phyloP scores from a whole-genome alignment of 2,113 vertebrate genomes.

The Sylvilagus bachmani region DNA sequence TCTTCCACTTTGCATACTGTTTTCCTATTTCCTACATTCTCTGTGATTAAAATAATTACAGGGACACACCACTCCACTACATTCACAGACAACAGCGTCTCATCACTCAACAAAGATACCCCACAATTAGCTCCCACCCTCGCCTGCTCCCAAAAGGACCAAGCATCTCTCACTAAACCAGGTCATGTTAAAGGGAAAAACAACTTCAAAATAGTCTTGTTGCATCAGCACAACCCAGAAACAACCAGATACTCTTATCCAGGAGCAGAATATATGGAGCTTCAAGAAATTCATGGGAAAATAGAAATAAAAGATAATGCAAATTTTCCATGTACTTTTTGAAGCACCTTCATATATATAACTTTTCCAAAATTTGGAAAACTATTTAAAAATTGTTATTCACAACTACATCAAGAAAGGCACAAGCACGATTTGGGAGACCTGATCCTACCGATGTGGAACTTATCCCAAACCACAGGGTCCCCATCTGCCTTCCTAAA shows the following conservation, averaged over 20 bases:
- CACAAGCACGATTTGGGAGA: slow-evolving; percentile 17
- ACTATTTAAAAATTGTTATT: slow-evolving; percentile 52
- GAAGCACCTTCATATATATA: neutral
- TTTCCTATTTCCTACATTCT: slow-evolving; percentile 6
- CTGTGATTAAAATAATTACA: slow-evolving; percentile 60
- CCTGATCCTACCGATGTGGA: neutral
- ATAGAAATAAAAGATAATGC: too few species aligned
- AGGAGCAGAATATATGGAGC: neutral
- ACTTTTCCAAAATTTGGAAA: slow-evolving; percentile 40
- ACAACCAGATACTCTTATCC: neutral
- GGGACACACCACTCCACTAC: neutral
- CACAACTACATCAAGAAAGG: slow-evolving; percentile 38
- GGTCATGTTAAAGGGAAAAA: slow-evolving; percentile 69
- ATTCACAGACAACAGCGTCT: slow-evolving; percentile 63
- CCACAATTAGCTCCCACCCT: slow-evolving; percentile 18
- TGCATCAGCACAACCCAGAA: slow-evolving; percentile 49
- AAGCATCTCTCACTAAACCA: slow-evolving; percentile 72
- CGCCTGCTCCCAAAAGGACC: slow-evolving; percentile 20
- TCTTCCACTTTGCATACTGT: neutral
- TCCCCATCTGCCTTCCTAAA: slow-evolving; percentile 54
- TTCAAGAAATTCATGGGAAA: neutral
- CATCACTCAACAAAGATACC: slow-evolving; percentile 67
- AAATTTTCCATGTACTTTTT: too few species aligned
- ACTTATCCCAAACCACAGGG: slow-evolving; percentile 29
- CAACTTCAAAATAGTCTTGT: slow-evolving; percentile 65